A percentile compares a stretch with the other conserved stretches of the same genome.
These are phyloP conservation scores for Gobionotothen gibberifrons DNA, from an alignment of 2,797 vertebrate species.

Conservation along the genomic window DNA sequence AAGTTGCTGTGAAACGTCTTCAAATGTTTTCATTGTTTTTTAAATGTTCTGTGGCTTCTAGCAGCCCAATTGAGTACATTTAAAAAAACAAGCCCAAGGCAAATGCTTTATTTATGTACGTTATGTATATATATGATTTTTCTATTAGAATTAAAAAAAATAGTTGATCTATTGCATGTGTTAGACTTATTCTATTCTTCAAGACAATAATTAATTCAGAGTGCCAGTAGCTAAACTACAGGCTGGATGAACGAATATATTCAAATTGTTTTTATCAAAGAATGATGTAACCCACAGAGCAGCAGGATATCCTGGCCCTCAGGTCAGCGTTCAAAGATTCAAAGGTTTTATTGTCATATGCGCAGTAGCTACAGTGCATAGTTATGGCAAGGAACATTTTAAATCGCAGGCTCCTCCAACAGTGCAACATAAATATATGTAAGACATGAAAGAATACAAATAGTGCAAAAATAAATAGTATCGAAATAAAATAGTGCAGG, in stretches of 20 bases:
- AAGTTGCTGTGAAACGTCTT: not conserved
- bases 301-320: not conserved
- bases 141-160: not conserved
- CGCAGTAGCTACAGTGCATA: too few relatives aligned
- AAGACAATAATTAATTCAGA: conserved; percentile 2
- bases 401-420: too few relatives aligned
- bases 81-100: not conserved
- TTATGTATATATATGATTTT: not conserved
- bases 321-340: too few relatives aligned
- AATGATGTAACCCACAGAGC: conserved; percentile 14
- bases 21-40: not conserved
- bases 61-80: not conserved
- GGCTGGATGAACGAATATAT: conserved; percentile 9
- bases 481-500: too few relatives aligned
- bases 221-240: not conserved
- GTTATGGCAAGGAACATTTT: too few relatives aligned
- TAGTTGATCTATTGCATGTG: not conserved
- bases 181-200: not conserved
- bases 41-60: not conserved
- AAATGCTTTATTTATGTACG: conserved; percentile 7
- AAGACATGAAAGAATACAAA: too few relatives aligned
- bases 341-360: too few relatives aligned
- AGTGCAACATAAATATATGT: too few relatives aligned
- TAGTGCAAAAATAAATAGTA: too few relatives aligned
- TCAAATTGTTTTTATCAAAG: not conserved